phyloP scores from a whole-genome alignment of 2,797 vertebrate genomes.

The Lutra lutra region DNA sequence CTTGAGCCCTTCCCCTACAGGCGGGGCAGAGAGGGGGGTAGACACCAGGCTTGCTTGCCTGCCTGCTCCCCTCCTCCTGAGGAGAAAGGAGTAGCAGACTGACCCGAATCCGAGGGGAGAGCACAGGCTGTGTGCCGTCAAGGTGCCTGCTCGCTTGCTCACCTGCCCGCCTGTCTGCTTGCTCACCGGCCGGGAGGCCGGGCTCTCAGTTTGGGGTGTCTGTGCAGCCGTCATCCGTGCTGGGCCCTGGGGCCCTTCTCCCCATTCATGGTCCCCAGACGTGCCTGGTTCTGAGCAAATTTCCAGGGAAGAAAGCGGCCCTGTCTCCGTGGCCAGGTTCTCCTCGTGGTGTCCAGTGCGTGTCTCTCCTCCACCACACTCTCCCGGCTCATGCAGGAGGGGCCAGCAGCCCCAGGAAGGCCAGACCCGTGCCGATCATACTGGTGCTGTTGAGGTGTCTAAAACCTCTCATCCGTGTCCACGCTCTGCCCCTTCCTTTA shows the following conservation, averaged over 20 bases:
- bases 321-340: slow-evolving; percentile 50
- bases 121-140: slow-evolving; percentile 71
- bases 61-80: slow-evolving; percentile 81
- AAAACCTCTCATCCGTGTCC: slow-evolving; percentile 40
- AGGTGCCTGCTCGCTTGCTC: slow-evolving; percentile 65
- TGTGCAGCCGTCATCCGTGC: slow-evolving; percentile 48
- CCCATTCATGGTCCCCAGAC: slow-evolving; percentile 35
- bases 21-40: slow-evolving; percentile 74
- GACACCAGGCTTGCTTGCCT: slow-evolving; percentile 77
- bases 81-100: slow-evolving; percentile 81
- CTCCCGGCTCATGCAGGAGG: slow-evolving; percentile 68
- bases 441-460: slow-evolving; percentile 78
- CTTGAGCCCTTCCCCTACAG: slow-evolving; percentile 76
- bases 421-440: slow-evolving; percentile 72
- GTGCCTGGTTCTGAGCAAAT: slow-evolving; percentile 70
- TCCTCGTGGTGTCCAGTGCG: slow-evolving; percentile 65
- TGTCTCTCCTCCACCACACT: slow-evolving; percentile 70
- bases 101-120: slow-evolving; percentile 62
- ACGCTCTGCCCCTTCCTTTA: slow-evolving; percentile 30
- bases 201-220: slow-evolving; percentile 59
- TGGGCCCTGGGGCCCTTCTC: slow-evolving; percentile 23
- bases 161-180: neutral
- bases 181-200: slow-evolving; percentile 44
- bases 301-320: slow-evolving; percentile 68
- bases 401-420: slow-evolving; percentile 58